Percentiles rank a stretch among this genome's conserved stretches.
These are phyloP conservation scores for Chymomyza fuscimana DNA, from an alignment of 2,888 invertebrate species.

Conservation along the genomic window DNA sequence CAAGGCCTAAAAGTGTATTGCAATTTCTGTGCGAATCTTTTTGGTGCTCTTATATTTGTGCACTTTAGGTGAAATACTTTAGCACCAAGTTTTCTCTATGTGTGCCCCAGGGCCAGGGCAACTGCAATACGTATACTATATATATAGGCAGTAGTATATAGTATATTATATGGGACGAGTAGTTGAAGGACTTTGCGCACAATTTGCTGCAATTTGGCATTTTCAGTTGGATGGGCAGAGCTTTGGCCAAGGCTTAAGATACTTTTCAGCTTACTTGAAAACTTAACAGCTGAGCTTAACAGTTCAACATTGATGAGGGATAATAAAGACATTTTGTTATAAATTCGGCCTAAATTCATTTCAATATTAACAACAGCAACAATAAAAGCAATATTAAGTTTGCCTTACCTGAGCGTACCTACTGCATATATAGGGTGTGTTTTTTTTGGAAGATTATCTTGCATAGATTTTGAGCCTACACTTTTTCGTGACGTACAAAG, in stretches of 20 bases:
- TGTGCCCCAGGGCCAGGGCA: background rate
- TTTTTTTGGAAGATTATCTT: too few species aligned
- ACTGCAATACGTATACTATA: background rate
- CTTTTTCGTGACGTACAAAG: too few species aligned
- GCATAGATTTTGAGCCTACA: too few species aligned
- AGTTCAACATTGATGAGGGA: background rate
- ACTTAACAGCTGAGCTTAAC: background rate
- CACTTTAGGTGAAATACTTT: conserved; percentile 8
- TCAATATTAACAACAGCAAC: conserved; percentile 20
- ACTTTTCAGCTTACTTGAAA: background rate
- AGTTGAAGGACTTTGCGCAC: background rate
- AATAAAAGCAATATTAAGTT: conserved; percentile 12
- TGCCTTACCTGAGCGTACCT: too few species aligned
- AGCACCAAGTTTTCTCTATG: background rate
- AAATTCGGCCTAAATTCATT: conserved; percentile 4
- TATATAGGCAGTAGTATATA: too few species aligned
- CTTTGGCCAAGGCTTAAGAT: background rate
- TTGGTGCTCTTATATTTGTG: background rate
- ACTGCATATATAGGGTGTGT: too few species aligned
- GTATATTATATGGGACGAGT: background rate
- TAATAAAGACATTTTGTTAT: background rate
- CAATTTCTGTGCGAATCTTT: background rate
- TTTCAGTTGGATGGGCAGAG: background rate
- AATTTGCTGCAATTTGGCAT: background rate
- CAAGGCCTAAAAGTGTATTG: conserved; percentile 5